These are phyloP conservation scores for Notechis scutatus DNA, from an alignment of 2,113 vertebrate genomes.

Conservation along the genomic window DNA sequence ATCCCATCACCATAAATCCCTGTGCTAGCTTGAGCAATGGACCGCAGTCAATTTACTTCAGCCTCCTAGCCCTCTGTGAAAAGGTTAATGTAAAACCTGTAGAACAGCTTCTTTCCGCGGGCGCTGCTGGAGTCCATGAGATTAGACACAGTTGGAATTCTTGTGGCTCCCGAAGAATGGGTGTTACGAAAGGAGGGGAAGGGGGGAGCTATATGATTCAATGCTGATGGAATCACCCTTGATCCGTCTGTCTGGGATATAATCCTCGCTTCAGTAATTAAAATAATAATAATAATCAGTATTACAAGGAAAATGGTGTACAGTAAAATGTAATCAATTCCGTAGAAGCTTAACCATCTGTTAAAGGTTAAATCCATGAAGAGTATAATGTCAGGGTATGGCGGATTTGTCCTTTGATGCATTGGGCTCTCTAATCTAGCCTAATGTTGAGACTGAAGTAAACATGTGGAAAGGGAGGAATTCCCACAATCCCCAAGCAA, in stretches of 20 bases:
- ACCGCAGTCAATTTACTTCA: conserved; percentile 1
- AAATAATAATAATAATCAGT: conserved; percentile 73
- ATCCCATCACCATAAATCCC: neutral
- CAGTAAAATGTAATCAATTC: conserved; percentile 88
- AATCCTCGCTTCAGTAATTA: conserved; percentile 90
- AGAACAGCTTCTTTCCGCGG: neutral
- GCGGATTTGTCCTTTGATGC: conserved; percentile 68
- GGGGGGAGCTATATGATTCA: conserved; percentile 56
- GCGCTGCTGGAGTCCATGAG: neutral
- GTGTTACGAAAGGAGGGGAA: conserved; percentile 3
- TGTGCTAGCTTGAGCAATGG: neutral
- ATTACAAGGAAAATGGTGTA: conserved; percentile 83
- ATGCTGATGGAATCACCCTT: conserved; percentile 72
- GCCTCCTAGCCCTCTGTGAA: neutral
- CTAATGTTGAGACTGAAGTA: conserved; percentile 26
- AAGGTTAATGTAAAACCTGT: conserved; percentile 5
- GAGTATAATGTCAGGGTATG: conserved; percentile 77
- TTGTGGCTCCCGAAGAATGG: neutral
- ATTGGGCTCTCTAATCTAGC: conserved; percentile 60
- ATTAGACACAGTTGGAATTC: neutral
- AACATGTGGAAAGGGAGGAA: conserved; percentile 9
- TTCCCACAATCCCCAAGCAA: neutral
- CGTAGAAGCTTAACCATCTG: conserved; percentile 93
- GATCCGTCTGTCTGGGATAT: conserved; percentile 84
- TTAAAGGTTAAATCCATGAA: conserved; percentile 85